Evolutionary conservation across 2,113 vertebrate genomes (phyloP).

Genomic region (Cepphus grylle): DNA sequence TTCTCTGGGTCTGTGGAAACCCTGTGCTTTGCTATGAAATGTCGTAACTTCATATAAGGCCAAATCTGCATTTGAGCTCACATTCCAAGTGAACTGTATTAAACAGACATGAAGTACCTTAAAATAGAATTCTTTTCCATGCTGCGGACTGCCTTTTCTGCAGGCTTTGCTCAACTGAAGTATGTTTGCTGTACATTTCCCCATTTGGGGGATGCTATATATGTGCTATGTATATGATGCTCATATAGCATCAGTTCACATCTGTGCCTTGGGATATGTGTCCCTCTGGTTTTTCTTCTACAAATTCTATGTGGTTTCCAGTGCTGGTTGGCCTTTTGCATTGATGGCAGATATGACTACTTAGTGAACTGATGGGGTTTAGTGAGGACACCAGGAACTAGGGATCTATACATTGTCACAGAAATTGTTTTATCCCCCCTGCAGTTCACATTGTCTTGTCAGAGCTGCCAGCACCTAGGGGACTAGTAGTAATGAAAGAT

Average conservation of each 20-base stretch:
- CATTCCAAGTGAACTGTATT: neutral
- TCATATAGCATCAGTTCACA: neutral
- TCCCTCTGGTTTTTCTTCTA: neutral
- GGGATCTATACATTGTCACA: neutral
- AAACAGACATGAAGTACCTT: neutral
- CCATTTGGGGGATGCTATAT: neutral
- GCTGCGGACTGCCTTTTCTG: neutral
- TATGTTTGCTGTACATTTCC: neutral
- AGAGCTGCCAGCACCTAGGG: conserved; percentile 2
- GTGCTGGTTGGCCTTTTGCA: neutral
- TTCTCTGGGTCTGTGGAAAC: neutral
- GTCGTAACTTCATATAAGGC: neutral
- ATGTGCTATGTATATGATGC: neutral
- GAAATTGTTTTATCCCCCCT: neutral
- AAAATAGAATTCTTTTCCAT: neutral
- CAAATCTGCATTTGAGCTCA: neutral
- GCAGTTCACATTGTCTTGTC: neutral
- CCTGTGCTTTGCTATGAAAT: neutral
- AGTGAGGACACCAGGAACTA: neutral
- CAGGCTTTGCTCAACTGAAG: neutral
- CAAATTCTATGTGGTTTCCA: neutral
- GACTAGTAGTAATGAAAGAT: neutral
- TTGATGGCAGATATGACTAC: neutral
- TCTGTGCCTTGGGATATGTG: neutral
- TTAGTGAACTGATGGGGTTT: neutral